These are phyloP conservation scores for Staurois parvus DNA, from an alignment of 2,797 vertebrate species.

Conservation along the genomic window DNA sequence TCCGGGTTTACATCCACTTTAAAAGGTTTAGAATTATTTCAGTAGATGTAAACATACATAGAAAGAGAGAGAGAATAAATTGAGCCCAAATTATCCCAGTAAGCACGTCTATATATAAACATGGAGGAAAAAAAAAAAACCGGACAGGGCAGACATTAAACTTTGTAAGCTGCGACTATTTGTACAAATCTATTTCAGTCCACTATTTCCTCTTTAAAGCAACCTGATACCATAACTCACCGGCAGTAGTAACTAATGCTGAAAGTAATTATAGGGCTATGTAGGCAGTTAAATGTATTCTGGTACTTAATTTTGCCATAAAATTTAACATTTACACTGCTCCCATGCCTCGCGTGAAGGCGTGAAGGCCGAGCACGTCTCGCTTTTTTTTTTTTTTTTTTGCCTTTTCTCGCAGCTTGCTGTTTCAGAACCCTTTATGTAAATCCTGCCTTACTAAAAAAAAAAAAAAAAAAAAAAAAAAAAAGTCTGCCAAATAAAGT, in stretches of 20 bases:
- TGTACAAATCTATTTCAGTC: constrained; percentile 5
- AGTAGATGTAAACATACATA: not conserved
- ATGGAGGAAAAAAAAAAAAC: not conserved
- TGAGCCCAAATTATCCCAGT: not conserved
- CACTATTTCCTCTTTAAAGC: constrained; percentile 41
- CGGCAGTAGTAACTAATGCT: constrained; percentile 59
- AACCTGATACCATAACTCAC: constrained; percentile 48
- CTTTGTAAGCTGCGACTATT: not conserved
- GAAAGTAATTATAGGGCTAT: constrained; percentile 62
- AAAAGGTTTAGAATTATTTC: not conserved
- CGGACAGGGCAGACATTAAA: not conserved
- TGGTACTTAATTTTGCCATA: constrained; percentile 62
- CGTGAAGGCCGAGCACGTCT: constrained; percentile 53
- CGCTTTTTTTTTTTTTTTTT: constrained; percentile 36
- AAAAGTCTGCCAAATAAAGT: constrained; percentile 57
- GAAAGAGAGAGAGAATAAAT: too few species aligned
- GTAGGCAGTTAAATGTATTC: constrained; percentile 61
- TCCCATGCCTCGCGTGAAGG: constrained; percentile 56
- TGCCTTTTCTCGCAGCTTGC: constrained; percentile 15
- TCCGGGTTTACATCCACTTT: too few species aligned
- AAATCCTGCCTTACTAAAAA: constrained; percentile 50
- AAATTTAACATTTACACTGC: constrained; percentile 61
- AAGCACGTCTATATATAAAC: not conserved
- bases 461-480: constrained; percentile 23
- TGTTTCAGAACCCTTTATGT: constrained; percentile 45